phyloP scores from a whole-genome alignment of 1,140 invertebrate genomes.

The Teleogryllus occipitalis region DNA sequence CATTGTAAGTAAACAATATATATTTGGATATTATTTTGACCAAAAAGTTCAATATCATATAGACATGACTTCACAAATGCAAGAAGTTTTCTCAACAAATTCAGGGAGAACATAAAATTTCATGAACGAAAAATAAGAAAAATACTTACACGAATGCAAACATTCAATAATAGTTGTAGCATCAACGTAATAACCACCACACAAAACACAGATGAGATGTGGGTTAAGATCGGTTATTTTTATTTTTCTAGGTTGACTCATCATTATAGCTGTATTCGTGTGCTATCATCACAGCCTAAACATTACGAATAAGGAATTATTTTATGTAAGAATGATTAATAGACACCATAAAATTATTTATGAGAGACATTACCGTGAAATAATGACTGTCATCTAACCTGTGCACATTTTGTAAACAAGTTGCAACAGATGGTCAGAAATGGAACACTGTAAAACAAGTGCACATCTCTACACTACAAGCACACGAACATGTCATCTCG shows the following conservation, averaged over 20 bases:
- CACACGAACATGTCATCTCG: not conserved
- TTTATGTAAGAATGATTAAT: not conserved
- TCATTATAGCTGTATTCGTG: not conserved
- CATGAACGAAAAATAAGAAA: not conserved
- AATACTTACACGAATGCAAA: slow-evolving; percentile 81
- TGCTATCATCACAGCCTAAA: not conserved
- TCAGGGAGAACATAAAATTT: too few species aligned
- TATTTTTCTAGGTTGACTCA: slow-evolving; percentile 10
- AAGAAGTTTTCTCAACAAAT: too few species aligned
- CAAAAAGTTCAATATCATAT: too few species aligned
- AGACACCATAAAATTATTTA: too few species aligned
- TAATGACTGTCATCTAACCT: not conserved
- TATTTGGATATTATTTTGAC: too few species aligned
- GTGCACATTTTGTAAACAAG: not conserved
- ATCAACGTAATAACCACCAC: slow-evolving; percentile 88
- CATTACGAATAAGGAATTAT: not conserved
- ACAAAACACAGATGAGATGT: slow-evolving; percentile 73
- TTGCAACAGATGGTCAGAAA: not conserved
- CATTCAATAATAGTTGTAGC: slow-evolving; percentile 93
- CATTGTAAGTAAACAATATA: too few species aligned
- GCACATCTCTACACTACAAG: not conserved
- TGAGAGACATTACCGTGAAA: too few species aligned
- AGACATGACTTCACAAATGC: too few species aligned
- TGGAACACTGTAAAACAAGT: not conserved
- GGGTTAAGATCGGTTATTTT: slow-evolving; percentile 52